These are phyloP conservation scores for Papilio machaon DNA, from an alignment of 1,140 invertebrate genomes.

Conservation along the genomic window DNA sequence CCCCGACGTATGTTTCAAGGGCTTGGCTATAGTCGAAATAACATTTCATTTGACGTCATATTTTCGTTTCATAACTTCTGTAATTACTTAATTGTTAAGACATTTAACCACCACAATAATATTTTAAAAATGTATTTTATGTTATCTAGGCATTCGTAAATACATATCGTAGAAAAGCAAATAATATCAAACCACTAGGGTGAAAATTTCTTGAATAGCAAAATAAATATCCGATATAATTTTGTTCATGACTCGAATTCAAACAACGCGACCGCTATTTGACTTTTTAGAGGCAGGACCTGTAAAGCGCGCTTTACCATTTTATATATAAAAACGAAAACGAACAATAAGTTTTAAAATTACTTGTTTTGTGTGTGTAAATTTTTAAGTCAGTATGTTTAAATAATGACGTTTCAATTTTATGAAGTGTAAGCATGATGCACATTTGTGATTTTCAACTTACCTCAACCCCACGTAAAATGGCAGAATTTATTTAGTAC, in stretches of 20 bases:
- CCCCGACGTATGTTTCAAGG: slow-evolving; percentile 24
- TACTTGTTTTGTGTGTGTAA: too few relatives aligned
- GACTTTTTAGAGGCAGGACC: too few relatives aligned
- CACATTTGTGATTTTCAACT: too few relatives aligned
- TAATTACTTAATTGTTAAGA: not conserved
- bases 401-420: too few relatives aligned
- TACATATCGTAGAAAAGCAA: not conserved
- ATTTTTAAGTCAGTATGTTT: too few relatives aligned
- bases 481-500: too few relatives aligned
- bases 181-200: not conserved
- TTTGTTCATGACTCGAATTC: slow-evolving; percentile 12
- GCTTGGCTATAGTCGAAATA: slow-evolving; percentile 17
- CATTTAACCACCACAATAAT: too few relatives aligned
- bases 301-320: too few relatives aligned
- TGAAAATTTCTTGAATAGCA: not conserved
- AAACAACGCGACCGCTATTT: not conserved
- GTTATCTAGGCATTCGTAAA: not conserved
- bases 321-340: too few relatives aligned
- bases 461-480: too few relatives aligned
- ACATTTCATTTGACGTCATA: not conserved
- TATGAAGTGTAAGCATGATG: too few relatives aligned
- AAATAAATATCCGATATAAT: slow-evolving; percentile 27
- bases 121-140: not conserved
- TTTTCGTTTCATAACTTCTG: slow-evolving; percentile 17
- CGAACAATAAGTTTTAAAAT: too few relatives aligned